These are phyloP conservation scores for Napeogenes sylphis DNA, from an alignment of 2,888 invertebrate species.

Conservation along the genomic window DNA sequence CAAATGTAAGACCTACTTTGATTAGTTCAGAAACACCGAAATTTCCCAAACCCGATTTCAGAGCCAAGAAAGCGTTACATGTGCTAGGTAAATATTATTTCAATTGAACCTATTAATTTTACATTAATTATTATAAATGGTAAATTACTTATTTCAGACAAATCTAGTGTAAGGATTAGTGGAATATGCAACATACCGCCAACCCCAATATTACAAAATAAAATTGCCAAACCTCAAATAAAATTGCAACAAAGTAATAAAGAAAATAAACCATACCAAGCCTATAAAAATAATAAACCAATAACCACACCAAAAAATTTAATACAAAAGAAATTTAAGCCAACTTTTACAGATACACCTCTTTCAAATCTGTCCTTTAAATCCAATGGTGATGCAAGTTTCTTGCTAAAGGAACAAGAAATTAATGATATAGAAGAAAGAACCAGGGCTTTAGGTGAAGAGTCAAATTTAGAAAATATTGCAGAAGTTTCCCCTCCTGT, in stretches of 20 bases:
- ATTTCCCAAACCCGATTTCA: slow-evolving; percentile 52
- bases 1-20: slow-evolving; percentile 39
- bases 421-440: slow-evolving; percentile 54
- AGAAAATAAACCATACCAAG: slow-evolving; percentile 45
- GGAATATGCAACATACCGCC: slow-evolving; percentile 58
- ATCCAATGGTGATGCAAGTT: slow-evolving; percentile 62
- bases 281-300: slow-evolving; percentile 32
- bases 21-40: slow-evolving; percentile 48
- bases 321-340: slow-evolving; percentile 22
- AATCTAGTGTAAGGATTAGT: slow-evolving; percentile 54
- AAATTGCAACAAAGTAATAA: slow-evolving; percentile 43
- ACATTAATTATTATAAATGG: slow-evolving; percentile 21
- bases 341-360: slow-evolving; percentile 47
- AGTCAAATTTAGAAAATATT: slow-evolving; percentile 49
- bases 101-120: slow-evolving; percentile 3
- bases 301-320: slow-evolving; percentile 29
- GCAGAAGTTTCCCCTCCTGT: slow-evolving; percentile 54
- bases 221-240: slow-evolving; percentile 39
- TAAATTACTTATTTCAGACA: slow-evolving; percentile 42
- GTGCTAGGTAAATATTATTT: slow-evolving; percentile 44
- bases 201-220: slow-evolving; percentile 48
- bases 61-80: slow-evolving; percentile 48
- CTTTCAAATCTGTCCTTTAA: slow-evolving; percentile 57
- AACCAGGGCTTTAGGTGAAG: slow-evolving; percentile 39
- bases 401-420: slow-evolving; percentile 60